phyloP scores from a whole-genome alignment of 1,140 invertebrate genomes.

The Lepidotrigona ventralis region DNA sequence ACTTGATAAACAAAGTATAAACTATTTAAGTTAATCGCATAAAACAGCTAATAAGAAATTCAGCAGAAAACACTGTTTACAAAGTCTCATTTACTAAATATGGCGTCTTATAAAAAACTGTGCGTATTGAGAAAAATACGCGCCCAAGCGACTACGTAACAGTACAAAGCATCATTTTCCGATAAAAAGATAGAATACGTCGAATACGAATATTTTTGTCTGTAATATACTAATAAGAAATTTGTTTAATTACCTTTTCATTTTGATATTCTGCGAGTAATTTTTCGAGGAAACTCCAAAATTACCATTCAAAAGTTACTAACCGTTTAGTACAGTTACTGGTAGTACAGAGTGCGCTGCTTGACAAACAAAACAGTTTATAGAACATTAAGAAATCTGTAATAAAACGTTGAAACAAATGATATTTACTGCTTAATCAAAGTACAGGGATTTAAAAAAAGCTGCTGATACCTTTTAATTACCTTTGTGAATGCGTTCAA shows the following conservation, averaged over 20 bases:
- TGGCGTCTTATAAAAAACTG: not conserved
- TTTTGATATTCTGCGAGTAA: not conserved
- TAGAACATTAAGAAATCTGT: not conserved
- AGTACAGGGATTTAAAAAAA: not conserved
- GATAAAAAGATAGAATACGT: not conserved
- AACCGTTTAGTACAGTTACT: no score
- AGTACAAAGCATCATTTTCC: not conserved
- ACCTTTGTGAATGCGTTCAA: not conserved
- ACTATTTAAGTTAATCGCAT: not conserved
- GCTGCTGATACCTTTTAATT: not conserved
- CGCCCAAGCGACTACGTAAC: not conserved
- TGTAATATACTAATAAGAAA: not conserved
- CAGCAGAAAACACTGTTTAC: no score
- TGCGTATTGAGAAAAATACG: not conserved
- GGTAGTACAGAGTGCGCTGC: conserved; percentile 14
- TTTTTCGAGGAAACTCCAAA: not conserved
- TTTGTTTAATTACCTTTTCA: not conserved
- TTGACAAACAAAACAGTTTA: not conserved
- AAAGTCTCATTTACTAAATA: not conserved
- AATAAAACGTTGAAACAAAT: not conserved
- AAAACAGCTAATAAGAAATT: not conserved
- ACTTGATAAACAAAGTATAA: not conserved
- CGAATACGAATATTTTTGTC: not conserved
- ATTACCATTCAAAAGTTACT: not conserved
- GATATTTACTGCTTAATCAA: not conserved